Evolutionary conservation across 2,113 vertebrate genomes (phyloP), one percentile per base, ranked within the genome.

Genomic region (Cottus gobio): DNA sequence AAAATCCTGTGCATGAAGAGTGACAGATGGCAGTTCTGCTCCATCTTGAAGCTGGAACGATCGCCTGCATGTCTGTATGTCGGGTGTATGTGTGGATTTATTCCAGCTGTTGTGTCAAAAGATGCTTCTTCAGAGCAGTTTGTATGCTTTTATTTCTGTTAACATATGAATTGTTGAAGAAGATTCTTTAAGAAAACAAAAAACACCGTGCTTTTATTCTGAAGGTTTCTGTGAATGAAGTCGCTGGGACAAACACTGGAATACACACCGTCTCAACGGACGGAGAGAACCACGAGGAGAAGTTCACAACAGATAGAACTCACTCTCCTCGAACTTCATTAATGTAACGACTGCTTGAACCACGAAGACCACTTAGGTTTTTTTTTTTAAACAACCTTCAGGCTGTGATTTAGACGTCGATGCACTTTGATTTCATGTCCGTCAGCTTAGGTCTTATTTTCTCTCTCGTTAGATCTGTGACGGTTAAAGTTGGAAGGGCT

Each of bases 391-490:
- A 71, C 71, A 24, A 76, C 67, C 28, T 86, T 75, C 54, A 79
- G 31, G 71, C 68, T 80, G 74, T 90, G 79, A 85, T 3, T 77
- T 82, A 79, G 71, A 68, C 52, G 78, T 79, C 30, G 11, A 81
- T 86, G 89, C 87, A 92, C 90, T 92, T 91, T 94, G 71, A 85
- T 68, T 88, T 58, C 48, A 56, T 75, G 62, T 87, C 71, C 66
- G 71, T 76, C 69, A 63, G 66, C 30, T 66, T 57, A 52, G 26
- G 37, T 87, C 28, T 85, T 15, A 39, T n/a, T 61, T 77, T 52
- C 24, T 72, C 39, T 82, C 36, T 62, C 54, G 16, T 65, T 46
- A 66, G 31, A 8, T 54, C 18, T 71, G 61, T 78, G 61, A 68
- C 22, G 9, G 68, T 61, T 46, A 18, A 72, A 69, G 56, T 60